Base-by-base conservation (phyloP, 37 sponge, comb jelly and placozoan genomes). In the Ianthella basta region DNA sequence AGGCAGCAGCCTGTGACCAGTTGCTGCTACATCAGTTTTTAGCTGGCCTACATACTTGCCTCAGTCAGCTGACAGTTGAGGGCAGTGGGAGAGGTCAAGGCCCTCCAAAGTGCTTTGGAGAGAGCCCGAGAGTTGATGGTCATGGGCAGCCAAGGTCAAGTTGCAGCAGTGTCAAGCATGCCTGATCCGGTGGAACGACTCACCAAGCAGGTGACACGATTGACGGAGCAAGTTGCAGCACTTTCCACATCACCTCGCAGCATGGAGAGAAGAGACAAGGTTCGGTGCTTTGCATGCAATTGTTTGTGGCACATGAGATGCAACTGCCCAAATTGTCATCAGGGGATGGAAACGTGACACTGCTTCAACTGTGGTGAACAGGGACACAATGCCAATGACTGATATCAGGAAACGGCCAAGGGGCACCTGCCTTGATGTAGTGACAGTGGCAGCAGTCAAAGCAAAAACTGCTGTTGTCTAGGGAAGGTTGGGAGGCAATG, bases 11-110 rank as follows among this genome's bases (percentile, higher is more conserved):
- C 19, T 36, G 56, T 19, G 72, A 85, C 15, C 85, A 80, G 53
- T 50, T 87, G 15, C 61, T 89, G 32, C 33, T 89, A 23, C 89
- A 89, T 44, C 89, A 89, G 60, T 89, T 89, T 33, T 72, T 89
- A 13, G 89, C 73, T 13, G 89, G 85, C 30, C 34, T 85, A 29
- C n/a, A n/a, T n/a, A n/a, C 85, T 85, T 6, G 56, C 23, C 35
- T 37, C 77, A 24, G 64, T 88, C 23, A 79, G 85, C 39, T 30
- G 35, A 19, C 85, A 84, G 79, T 15, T 85, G 44, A 39, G 82
- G 80, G 89, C 73, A 18, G 60, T 81, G 10, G 83, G 84, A 38
- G 73, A 84, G 4, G 66, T 57, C 0, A 61, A 25, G 20, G 63
- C 44, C 30, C 81, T 88, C 13, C 80, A 64, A n/a, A 63, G 14